Evolutionary conservation across 35 echinoderm and acorn worm genomes (phyloP).

Genomic region (Antedon bifida): DNA sequence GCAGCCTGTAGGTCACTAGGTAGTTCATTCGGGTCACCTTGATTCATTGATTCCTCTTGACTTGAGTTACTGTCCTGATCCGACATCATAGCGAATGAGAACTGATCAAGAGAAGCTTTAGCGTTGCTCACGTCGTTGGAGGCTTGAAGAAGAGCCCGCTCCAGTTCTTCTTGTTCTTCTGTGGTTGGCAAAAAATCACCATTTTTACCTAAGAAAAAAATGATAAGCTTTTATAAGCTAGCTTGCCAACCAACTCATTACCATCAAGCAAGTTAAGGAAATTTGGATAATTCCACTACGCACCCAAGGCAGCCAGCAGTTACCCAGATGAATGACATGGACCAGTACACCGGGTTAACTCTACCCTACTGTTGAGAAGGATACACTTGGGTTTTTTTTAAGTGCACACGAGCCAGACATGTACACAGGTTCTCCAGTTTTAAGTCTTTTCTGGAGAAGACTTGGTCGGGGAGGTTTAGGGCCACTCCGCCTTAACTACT

Average conservation of each 20-base stretch:
- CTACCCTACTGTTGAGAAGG: too few species aligned
- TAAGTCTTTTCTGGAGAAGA: too few species aligned
- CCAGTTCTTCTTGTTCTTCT: conserved; percentile 74
- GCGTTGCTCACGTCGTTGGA: conserved; percentile 68
- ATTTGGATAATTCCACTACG: neutral
- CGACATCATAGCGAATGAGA: conserved; percentile 10
- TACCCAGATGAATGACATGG: too few species aligned
- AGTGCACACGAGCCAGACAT: too few species aligned
- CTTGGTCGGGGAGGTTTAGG: too few species aligned
- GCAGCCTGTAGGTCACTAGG: conserved; percentile 80
- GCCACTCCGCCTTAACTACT: too few species aligned
- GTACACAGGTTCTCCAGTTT: too few species aligned
- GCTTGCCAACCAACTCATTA: neutral
- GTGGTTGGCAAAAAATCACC: conserved; percentile 67
- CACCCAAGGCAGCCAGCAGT: too few species aligned
- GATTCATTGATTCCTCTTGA: conserved; percentile 23
- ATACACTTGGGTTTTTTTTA: too few species aligned
- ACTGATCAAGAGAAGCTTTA: conserved; percentile 50
- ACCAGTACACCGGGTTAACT: too few species aligned
- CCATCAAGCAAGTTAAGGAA: neutral
- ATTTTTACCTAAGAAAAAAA: conserved; percentile 65
- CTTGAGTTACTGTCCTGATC: neutral
- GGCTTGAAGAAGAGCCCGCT: conserved; percentile 64
- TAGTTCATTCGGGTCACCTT: conserved; percentile 59
- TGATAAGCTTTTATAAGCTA: neutral